Percentiles rank a stretch among this genome's conserved stretches.
Conservation (phyloP, 2,113 vertebrate species). For the Hylia prasina region DNA sequence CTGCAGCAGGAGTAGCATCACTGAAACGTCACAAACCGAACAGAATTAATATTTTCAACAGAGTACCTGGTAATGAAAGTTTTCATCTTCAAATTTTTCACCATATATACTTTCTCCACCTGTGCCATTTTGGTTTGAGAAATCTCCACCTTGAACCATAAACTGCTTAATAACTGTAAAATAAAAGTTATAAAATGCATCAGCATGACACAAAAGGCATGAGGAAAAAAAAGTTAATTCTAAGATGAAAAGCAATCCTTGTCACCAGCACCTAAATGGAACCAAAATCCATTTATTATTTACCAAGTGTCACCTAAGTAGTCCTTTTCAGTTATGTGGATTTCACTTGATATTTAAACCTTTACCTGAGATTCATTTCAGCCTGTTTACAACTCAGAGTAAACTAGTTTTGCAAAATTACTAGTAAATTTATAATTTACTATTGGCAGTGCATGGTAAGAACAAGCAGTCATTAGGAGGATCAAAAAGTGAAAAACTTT, state of each 20-base stretch:
- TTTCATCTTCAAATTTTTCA: constrained; percentile 98
- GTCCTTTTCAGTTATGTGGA: not conserved
- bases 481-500: not conserved
- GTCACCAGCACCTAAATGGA: not conserved
- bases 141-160: constrained; percentile 97
- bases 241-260: not conserved
- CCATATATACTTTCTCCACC: constrained; percentile 98
- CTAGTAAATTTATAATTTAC: not conserved
- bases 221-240: not conserved
- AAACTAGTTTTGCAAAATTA: not conserved
- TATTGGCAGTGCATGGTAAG: not conserved
- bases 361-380: not conserved
- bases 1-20: not conserved
- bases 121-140: constrained; percentile 95
- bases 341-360: not conserved
- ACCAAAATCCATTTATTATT: not conserved
- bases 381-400: not conserved
- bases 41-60: not conserved
- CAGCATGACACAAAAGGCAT: not conserved
- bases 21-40: not conserved
- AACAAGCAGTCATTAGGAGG: not conserved
- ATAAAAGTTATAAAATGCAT: not conserved
- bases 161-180: constrained; percentile 93
- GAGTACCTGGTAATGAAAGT: constrained; percentile 92
- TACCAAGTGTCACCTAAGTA: not conserved